Evolutionary conservation across 2,888 invertebrate genomes (phyloP), one percentile per base, ranked within the genome.

Genomic region (Phalera bucephala): DNA sequence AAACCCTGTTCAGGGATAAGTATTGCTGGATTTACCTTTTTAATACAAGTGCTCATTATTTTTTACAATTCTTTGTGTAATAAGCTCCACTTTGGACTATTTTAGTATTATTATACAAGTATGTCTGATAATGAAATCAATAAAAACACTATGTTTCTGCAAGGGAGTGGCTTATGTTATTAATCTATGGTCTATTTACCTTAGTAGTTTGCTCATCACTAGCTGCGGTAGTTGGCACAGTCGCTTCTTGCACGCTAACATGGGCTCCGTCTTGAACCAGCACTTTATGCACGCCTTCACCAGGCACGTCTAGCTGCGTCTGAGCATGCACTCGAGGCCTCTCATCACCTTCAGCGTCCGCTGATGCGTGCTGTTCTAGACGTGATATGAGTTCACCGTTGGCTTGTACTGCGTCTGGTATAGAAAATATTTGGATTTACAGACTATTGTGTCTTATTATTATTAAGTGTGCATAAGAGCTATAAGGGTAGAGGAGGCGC

Each of bases 241-340:
- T 63, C 0, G 57, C 74, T 5, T 86, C 83, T 1, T 79, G 63
- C 19, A 82, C 73, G 50, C 77, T 80, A 17, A 85, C 61, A 8
- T 82, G 80, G 0, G 61, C 35, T 11, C 81, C 86, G 10, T 91
- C 86, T 43, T 91, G 90, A 1, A 83, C 76, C 4, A 91, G 50
- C 23, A 89, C 87, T 26, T 84, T 82, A 55, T 93, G 93, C 8
- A 93, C 85, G 3, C 91, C 91, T 46, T 91, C 84, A 0, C 86
- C 69, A 0, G 92, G 92, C 25, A 92, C 84, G 38, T 93, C 92
- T 7, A 92, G 70, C 42, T 91, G 90, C 0, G 92, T 84, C 39
- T 88, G 85, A 0, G 91, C 78, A 45, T 87, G 90, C 0, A 91
- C 76, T 0, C 66, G 71, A 0, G 91, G 90, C 23, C 78, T 75